These are phyloP conservation scores for Lophochroa leadbeateri DNA, from an alignment of 2,113 vertebrate genomes.

Conservation along the genomic window DNA sequence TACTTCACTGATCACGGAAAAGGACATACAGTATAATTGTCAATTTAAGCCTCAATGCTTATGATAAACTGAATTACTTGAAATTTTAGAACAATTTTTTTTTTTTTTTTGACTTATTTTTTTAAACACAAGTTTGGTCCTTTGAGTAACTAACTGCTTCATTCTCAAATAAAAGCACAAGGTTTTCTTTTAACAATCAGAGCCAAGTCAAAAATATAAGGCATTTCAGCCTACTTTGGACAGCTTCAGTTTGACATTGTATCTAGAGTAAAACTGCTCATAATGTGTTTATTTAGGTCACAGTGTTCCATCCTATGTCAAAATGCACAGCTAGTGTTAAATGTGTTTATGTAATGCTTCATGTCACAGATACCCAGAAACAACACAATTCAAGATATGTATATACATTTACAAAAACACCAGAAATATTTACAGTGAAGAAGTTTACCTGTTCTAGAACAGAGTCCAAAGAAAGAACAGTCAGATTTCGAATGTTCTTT, in stretches of 20 bases:
- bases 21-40: not conserved
- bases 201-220: not conserved
- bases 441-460: not conserved
- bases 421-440: not conserved
- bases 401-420: not conserved
- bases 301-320: not conserved
- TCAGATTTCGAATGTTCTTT: not conserved
- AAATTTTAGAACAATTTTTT: not conserved
- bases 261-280: not conserved
- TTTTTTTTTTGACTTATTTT: not conserved
- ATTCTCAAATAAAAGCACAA: not conserved
- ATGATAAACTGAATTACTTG: not conserved
- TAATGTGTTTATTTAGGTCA: constrained; percentile 7
- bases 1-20: not conserved
- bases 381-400: not conserved
- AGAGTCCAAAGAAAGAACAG: not conserved
- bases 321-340: not conserved
- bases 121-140: not conserved
- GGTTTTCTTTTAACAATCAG: not conserved
- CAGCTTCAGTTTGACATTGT: not conserved
- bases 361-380: not conserved
- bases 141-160: not conserved
- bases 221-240: not conserved
- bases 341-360: not conserved
- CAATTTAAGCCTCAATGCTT: not conserved